Evolutionary conservation across 1,140 invertebrate species (phyloP).

Genomic region (Drosophila littoralis): DNA sequence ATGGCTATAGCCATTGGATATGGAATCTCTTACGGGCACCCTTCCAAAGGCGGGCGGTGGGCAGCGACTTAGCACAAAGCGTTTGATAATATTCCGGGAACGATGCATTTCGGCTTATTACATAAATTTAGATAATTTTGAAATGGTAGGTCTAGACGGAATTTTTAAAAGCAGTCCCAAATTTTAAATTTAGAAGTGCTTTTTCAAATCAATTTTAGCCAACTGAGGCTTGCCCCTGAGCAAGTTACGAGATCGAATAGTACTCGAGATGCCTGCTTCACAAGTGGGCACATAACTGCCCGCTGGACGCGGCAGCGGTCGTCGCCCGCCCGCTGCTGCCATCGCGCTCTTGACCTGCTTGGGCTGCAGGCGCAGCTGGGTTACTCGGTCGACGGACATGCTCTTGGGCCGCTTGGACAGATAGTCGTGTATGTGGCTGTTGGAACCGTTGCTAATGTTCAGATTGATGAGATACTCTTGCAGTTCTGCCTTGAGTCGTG

Average conservation of each 20-base stretch:
- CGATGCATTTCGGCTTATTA: slow-evolving; percentile 7
- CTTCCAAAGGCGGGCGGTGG: background rate
- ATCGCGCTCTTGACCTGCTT: slow-evolving; percentile 61
- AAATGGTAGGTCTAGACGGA: background rate
- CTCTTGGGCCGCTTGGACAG: slow-evolving; percentile 74
- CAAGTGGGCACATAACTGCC: slow-evolving; percentile 37
- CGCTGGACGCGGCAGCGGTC: background rate
- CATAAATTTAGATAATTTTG: no score
- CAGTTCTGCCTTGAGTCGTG: slow-evolving; percentile 63
- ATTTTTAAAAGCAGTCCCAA: background rate
- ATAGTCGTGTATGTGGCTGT: slow-evolving; percentile 70
- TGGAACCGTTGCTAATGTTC: slow-evolving; percentile 76
- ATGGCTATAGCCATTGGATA: background rate
- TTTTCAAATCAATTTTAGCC: slow-evolving; percentile 51
- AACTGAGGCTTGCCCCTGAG: slow-evolving; percentile 44
- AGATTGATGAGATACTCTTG: slow-evolving; percentile 77
- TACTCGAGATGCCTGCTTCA: slow-evolving; percentile 71
- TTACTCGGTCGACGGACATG: slow-evolving; percentile 80
- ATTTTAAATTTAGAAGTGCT: background rate
- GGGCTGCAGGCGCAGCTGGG: slow-evolving; percentile 59
- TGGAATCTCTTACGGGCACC: background rate
- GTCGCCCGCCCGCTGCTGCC: slow-evolving; percentile 42
- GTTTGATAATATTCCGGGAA: slow-evolving; percentile 31
- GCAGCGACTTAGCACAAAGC: slow-evolving; percentile 10
- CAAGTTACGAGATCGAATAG: slow-evolving; percentile 62